These are phyloP conservation scores for Rhagonycha lutea DNA, from an alignment of 2,888 invertebrate species.

Conservation along the genomic window DNA sequence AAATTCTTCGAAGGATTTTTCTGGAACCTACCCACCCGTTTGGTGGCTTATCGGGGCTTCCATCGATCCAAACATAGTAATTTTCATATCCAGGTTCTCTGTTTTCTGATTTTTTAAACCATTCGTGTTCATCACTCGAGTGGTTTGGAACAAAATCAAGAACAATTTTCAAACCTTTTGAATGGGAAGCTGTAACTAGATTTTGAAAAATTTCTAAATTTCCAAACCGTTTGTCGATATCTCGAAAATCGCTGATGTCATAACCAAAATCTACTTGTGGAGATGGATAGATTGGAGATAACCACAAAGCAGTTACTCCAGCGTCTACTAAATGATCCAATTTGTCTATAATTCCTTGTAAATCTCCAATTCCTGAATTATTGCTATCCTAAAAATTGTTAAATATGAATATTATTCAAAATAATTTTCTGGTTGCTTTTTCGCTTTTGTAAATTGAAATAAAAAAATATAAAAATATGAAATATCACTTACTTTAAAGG, in stretches of 20 bases:
- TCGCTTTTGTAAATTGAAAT: background rate
- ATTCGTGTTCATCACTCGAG: slow-evolving; percentile 76
- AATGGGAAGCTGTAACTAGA: slow-evolving; percentile 61
- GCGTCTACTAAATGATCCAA: slow-evolving; percentile 57
- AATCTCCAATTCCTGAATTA: slow-evolving; percentile 84
- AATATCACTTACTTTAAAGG: slow-evolving; percentile 15
- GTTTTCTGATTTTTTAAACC: slow-evolving; percentile 75
- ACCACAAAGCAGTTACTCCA: slow-evolving; percentile 78
- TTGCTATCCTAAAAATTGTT: slow-evolving; percentile 65
- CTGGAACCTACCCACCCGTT: slow-evolving; percentile 72
- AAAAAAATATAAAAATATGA: background rate
- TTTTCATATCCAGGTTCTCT: slow-evolving; percentile 67
- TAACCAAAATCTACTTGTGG: slow-evolving; percentile 89
- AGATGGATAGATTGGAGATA: slow-evolving; percentile 82
- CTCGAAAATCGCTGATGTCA: slow-evolving; percentile 79
- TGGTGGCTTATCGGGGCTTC: slow-evolving; percentile 65
- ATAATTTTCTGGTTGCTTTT: background rate
- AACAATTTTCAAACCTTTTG: slow-evolving; percentile 58
- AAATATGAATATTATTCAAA: background rate
- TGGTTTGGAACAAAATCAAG: slow-evolving; percentile 62
- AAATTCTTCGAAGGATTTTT: background rate
- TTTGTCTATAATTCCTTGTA: slow-evolving; percentile 64
- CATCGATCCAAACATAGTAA: slow-evolving; percentile 78
- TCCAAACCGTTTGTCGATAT: slow-evolving; percentile 75
- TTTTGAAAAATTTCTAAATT: slow-evolving; percentile 70